Conservation (phyloP, 2,113 vertebrate species). For the chimpanzee (Pan troglodytes) region NHGRI_mPanTro3-v2.1_pri NC_086015.1:98352501-98353000, state of each 20-base stretch:
- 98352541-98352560: not conserved
- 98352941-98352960: not conserved
- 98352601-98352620: not conserved
- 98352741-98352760: conserved; percentile 24
- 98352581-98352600: not conserved
- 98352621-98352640: not conserved
- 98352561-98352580: not conserved
- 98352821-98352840: not conserved
- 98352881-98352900: conserved; percentile 54
- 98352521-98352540: not conserved
- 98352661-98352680: not conserved
- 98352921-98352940: conserved; percentile 66
- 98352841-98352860: not conserved
- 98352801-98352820: not conserved
- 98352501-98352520: not conserved
- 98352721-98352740: conserved; percentile 57
- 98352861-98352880: conserved; percentile 50
- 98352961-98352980: not conserved
- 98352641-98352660: not conserved
- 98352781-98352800: not conserved
- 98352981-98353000: not conserved
- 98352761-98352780: not conserved
- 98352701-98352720: not conserved
- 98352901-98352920: conserved; percentile 59
- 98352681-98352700: not conserved